A percentile compares a stretch with the other conserved stretches of the same genome.
Conservation (phyloP, 2,797 vertebrate genomes). For the Micrastur ruficollis region DNA sequence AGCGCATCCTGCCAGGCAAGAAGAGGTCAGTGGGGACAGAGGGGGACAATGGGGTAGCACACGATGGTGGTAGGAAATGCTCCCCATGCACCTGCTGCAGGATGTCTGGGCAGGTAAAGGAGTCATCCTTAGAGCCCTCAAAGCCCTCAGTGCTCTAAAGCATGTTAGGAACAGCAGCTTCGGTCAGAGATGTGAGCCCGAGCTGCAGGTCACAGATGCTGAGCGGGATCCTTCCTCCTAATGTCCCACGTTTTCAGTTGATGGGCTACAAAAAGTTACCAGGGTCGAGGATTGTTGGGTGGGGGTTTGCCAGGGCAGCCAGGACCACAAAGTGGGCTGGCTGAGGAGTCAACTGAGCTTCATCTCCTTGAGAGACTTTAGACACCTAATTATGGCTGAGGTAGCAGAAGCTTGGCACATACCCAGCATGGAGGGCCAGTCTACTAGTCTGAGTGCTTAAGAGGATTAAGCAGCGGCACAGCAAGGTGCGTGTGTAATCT, state of each 20-base stretch:
- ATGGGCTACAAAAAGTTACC: not conserved
- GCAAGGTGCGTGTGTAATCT: not conserved
- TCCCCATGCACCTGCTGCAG: accelerated
- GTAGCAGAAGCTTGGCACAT: not conserved
- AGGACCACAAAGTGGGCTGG: accelerated
- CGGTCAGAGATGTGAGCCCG: accelerated
- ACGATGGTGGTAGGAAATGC: accelerated
- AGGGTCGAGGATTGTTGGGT: accelerated
- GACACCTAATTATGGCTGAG: not conserved
- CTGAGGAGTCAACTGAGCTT: accelerated
- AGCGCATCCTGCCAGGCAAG: slow-evolving; percentile 82
- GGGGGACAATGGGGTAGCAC: not conserved
- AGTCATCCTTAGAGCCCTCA: not conserved
- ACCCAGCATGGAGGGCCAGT: not conserved
- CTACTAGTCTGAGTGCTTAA: not conserved
- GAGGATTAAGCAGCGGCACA: not conserved
- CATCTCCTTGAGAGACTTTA: accelerated
- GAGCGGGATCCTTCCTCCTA: not conserved
- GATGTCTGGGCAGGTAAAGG: not conserved
- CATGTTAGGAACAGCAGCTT: not conserved
- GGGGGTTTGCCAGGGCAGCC: not conserved
- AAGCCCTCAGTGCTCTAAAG: not conserved
- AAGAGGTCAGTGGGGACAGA: not conserved
- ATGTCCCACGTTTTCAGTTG: accelerated
- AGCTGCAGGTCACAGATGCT: not conserved